Evolutionary conservation across 1,140 invertebrate genomes (phyloP).

Genomic region (Rhopalosiphum maidis): DNA sequence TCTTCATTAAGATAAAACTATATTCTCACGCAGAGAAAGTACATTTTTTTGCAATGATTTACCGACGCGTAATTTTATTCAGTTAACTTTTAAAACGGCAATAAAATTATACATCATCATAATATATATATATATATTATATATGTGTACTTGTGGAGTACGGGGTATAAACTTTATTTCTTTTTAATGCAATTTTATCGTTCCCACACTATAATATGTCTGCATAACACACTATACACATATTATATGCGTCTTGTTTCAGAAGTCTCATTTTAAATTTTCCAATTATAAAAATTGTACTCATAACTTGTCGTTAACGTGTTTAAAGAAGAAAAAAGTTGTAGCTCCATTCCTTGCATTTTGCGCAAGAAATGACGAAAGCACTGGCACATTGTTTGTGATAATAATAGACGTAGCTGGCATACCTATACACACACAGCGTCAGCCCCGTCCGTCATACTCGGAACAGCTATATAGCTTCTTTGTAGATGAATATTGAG

Average conservation of each 20-base stretch:
- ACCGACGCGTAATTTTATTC: background rate
- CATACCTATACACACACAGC: background rate
- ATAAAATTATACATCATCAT: background rate
- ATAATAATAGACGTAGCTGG: background rate
- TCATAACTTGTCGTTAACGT: background rate
- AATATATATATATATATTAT: background rate
- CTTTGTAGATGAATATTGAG: slow-evolving; percentile 6
- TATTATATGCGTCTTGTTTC: background rate
- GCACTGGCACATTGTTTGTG: background rate
- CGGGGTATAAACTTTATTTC: background rate
- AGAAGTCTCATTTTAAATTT: background rate
- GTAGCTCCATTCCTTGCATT: background rate
- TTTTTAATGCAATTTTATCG: background rate
- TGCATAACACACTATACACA: background rate
- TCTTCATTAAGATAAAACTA: background rate
- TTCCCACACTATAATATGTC: background rate
- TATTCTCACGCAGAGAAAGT: background rate
- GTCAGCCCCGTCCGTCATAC: background rate
- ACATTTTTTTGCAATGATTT: background rate
- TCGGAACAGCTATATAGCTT: background rate
- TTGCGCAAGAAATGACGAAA: background rate
- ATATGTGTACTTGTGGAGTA: background rate
- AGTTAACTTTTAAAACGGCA: background rate
- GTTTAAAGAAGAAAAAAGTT: background rate
- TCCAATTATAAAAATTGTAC: background rate